Base-by-base conservation (phyloP, 2,113 vertebrate genomes). In the Ceyx cyanopectus region DNA sequence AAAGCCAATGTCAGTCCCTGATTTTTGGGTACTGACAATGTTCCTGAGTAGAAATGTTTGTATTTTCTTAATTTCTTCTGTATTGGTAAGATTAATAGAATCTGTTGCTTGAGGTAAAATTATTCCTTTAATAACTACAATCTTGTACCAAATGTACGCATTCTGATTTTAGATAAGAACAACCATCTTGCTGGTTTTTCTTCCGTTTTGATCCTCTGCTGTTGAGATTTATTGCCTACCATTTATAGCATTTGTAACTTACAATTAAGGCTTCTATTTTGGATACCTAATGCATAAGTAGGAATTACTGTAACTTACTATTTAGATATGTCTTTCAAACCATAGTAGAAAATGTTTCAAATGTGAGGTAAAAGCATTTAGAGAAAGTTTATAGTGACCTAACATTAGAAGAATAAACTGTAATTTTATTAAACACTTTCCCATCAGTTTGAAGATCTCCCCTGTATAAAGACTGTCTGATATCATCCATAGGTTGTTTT, bases 241-340 rank as follows among this genome's bases (percentile, higher is more conserved):
- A 77, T 91, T 92, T 91, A 60, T 80, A 94, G 85, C 68, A 60
- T 85, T 89, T 82, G 76, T 56, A 95, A 57, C 90, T 87, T 81
- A 85, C 65, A 95, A 95, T 96, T 96, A 95, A 67, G 51, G 51
- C 34, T 94, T 88, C 94, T 96, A 85, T 94, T 96, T 91, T 96
- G 82, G 94, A 95, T 81, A 91, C 68, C 51, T 94, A 92, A 77
- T 1, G 3, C 79, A 74, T 69, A 94, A 87, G 72, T 61, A 88
- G 88, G 80, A 94, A 88, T 94, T 91, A 90, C 68, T 8, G 16
- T 87, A 92, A 87, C 58, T 78, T 89, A 73, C 63, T 81, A 62
- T 82, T 92, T 94, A 75, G 60, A 23, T 87, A 40, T 23, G 48
- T 60, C 56, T 93, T 87, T 87, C 79, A 93, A 93, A 83, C 72